Base-by-base conservation (phyloP, 2,888 invertebrate genomes). In the Tiliacea aurago region DNA sequence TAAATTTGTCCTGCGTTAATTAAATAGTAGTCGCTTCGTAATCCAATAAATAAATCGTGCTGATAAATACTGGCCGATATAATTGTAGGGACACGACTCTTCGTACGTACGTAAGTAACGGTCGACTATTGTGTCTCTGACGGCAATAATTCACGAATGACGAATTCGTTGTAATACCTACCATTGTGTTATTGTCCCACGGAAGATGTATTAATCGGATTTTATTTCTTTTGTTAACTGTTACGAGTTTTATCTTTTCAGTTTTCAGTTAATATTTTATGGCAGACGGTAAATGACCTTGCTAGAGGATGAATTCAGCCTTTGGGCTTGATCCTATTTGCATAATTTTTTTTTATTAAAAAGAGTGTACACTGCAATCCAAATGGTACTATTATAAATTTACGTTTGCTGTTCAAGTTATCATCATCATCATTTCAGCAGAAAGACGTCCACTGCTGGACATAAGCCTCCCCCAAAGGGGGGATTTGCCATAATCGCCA, bases 1-100 rank as follows among this genome's bases (percentile, higher is more conserved):
- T 86, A 87, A 90, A 87, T 91, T 90, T 90, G 87, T 86, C 86
- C 80, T 87, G 86, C 87, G 85, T 88, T 91, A 91, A 93, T 92
- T 91, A 91, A 92, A 92, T 91, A 90, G 87, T 86, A 88, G 87
- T 87, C 86, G 88, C 69, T 78, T 80, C 80, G 85, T 89, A 87
- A 90, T 87, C 86, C 87, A 85, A 87, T 89, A 91, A 90, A 91
- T 91, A 90, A 89, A 91, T 90, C 87, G 88, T 72, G 76, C 76
- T 81, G 86, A 89, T 91, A 89, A 91, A 90, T 88, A 89, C 87
- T 85, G 86, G 72, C 84, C 73, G 73, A 85, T 85, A 86, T 88
- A 89, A 88, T 90, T 90, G 85, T 87, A 87, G 85, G 87, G 86
- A 76, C 84, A 75, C 64, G 81, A 82, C 71, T 82, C 80, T 61